Evolutionary conservation across 1,140 invertebrate species (phyloP).

Genomic region (Harpegnathos saltator): DNA sequence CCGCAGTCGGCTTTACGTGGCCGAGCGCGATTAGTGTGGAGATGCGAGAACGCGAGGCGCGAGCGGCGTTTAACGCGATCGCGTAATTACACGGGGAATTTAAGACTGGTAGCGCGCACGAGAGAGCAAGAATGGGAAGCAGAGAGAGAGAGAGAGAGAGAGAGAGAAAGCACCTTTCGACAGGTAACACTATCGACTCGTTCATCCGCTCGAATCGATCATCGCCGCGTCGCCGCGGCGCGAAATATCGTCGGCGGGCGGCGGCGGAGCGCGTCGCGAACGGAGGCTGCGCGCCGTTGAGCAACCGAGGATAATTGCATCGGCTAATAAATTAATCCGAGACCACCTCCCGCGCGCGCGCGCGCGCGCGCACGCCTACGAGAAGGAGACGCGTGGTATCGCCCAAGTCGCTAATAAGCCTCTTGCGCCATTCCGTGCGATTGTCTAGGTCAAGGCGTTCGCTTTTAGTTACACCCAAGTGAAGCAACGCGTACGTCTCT

Average conservation of each 20-base stretch:
- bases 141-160: background rate
- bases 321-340: conserved; percentile 78
- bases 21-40: conserved; percentile 9
- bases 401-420: conserved; percentile 74
- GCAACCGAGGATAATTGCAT: conserved; percentile 77
- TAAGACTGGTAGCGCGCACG: conserved; percentile 71
- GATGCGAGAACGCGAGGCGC: background rate
- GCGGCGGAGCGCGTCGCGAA: too few relatives aligned
- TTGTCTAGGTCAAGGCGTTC: conserved; percentile 60
- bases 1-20: conserved; percentile 13
- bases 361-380: conserved; percentile 76
- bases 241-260: conserved; percentile 46
- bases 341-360: conserved; percentile 70
- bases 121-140: too few relatives aligned
- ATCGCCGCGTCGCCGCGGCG: conserved; percentile 21
- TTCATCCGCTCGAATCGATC: conserved; percentile 59
- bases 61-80: conserved; percentile 53
- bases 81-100: conserved; percentile 72
- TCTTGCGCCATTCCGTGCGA: conserved; percentile 58
- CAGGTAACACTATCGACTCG: conserved; percentile 23
- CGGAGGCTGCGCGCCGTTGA: conserved; percentile 63
- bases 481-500: conserved; percentile 21
- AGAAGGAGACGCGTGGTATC: conserved; percentile 70
- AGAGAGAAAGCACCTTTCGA: conserved; percentile 46
- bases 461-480: background rate